These are phyloP conservation scores for Tragelaphus strepsiceros DNA, from an alignment of 2,113 vertebrate species.

Conservation along the genomic window DNA sequence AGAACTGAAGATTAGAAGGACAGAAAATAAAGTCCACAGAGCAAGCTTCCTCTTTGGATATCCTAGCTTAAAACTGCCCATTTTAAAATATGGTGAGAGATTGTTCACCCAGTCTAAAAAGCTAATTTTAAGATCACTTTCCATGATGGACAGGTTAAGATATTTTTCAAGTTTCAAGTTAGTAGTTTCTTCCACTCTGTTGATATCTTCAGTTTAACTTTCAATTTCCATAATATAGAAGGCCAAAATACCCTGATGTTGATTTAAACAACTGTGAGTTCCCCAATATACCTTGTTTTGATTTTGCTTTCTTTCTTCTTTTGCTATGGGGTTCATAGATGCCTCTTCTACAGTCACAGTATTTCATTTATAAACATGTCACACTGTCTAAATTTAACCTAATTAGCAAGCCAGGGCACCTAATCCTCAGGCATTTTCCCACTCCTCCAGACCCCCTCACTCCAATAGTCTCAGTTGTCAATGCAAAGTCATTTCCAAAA, in stretches of 20 bases:
- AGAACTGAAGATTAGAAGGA: not conserved
- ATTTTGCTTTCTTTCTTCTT: not conserved
- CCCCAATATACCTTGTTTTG: slow-evolving; percentile 6
- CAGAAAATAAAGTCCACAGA: not conserved
- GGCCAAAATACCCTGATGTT: not conserved
- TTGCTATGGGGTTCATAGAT: not conserved
- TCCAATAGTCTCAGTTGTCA: not conserved
- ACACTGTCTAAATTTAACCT: not conserved
- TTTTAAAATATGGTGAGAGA: not conserved
- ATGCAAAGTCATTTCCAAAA: not conserved
- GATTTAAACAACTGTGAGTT: slow-evolving; percentile 3
- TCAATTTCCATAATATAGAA: not conserved
- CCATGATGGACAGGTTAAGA: not conserved
- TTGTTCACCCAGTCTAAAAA: not conserved
- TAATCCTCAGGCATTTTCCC: not conserved
- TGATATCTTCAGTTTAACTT: slow-evolving; percentile 9
- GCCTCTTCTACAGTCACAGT: not conserved
- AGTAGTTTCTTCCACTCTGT: not conserved
- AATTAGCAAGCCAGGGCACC: not conserved
- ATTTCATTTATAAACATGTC: slow-evolving; percentile 32
- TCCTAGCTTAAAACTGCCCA: not conserved
- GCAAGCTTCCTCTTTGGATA: not conserved
- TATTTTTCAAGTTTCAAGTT: slow-evolving; percentile 27
- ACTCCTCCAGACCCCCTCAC: fast-evolving
- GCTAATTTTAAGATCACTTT: not conserved